A percentile compares a stretch with the other conserved stretches of the same genome.
Conservation (phyloP, 2,113 vertebrate genomes). For the Pyrgilauda ruficollis region DNA sequence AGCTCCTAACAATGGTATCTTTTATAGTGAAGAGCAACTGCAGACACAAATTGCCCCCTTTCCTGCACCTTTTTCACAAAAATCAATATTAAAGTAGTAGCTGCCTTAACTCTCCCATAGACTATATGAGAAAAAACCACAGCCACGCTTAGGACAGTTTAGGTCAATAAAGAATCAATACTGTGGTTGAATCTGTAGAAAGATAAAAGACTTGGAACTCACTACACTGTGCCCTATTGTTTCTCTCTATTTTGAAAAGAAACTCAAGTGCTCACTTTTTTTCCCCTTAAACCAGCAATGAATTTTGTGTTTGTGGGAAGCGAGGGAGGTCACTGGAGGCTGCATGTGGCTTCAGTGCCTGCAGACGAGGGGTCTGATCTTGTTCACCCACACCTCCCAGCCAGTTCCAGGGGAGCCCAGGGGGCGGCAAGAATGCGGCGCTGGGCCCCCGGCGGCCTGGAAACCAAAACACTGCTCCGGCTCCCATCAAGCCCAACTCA, state of each 20-base stretch:
- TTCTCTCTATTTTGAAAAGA: conserved; percentile 76
- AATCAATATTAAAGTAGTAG: conserved; percentile 86
- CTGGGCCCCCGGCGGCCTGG: not conserved
- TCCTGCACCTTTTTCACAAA: conserved; percentile 82
- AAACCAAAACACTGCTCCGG: conserved; percentile 7
- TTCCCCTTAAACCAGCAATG: conserved; percentile 57
- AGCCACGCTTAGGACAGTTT: conserved; percentile 86
- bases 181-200: conserved; percentile 89
- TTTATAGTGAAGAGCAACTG: conserved; percentile 80
- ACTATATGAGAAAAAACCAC: conserved; percentile 83
- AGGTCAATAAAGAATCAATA: conserved; percentile 99
- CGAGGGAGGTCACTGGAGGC: conserved; percentile 32
- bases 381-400: conserved; percentile 61
- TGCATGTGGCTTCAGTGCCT: conserved; percentile 58
- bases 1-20: conserved; percentile 82
- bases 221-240: conserved; percentile 81
- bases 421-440: conserved; percentile 9
- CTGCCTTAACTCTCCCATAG: conserved; percentile 83
- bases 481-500: conserved; percentile 40
- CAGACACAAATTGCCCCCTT: conserved; percentile 82
- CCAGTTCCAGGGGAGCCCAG: conserved; percentile 38
- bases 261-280: conserved; percentile 71
- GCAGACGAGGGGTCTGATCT: conserved; percentile 52
- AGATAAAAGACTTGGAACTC: conserved; percentile 89
- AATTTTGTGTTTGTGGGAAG: conserved; percentile 67